Evolutionary conservation across 2,113 vertebrate genomes (phyloP).

Genomic region (Macquaria ambigua): DNA sequence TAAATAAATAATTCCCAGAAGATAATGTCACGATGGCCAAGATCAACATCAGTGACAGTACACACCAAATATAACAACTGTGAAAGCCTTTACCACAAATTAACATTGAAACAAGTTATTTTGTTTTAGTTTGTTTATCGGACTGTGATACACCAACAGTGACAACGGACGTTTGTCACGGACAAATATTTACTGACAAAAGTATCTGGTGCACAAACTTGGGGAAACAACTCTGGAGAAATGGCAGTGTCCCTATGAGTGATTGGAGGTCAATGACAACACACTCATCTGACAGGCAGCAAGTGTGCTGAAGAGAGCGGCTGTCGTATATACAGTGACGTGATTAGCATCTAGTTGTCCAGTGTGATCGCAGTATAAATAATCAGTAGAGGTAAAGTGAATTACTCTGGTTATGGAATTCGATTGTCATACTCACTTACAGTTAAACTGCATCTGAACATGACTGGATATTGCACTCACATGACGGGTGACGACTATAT

Average conservation of each 20-base stretch:
- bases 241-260: neutral
- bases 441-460: neutral
- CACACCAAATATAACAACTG: neutral
- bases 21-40: neutral
- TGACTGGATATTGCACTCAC: too few species aligned
- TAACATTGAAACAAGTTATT: neutral
- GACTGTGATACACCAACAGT: neutral
- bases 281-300: neutral
- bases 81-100: neutral
- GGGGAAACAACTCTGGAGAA: neutral
- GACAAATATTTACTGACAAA: neutral
- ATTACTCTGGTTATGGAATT: neutral
- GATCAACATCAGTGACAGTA: slow-evolving; percentile 4
- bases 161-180: neutral
- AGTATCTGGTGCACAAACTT: neutral
- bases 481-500: neutral
- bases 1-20: neutral
- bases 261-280: neutral
- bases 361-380: too few species aligned
- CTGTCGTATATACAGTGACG: neutral
- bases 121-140: neutral
- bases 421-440: neutral
- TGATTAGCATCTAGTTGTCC: neutral
- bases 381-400: neutral
- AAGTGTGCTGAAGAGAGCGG: neutral